Conservation (phyloP, 2,113 vertebrate species). For the cat (Felis catus) region F.catus_Fca126_mat1.0 CM031423.1:90271001-90271500, state of each 20-base stretch:
- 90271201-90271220: background rate
- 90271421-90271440: too few species aligned
- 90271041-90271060: too few species aligned
- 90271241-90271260: background rate
- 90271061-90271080: too few species aligned
- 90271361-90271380: too few species aligned
- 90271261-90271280: background rate
- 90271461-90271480: background rate
- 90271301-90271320: rapidly evolving
- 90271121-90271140: background rate
- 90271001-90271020: too few species aligned
- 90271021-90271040: too few species aligned
- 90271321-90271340: background rate
- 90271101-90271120: background rate
- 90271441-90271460: background rate
- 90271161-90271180: background rate
- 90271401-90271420: too few species aligned
- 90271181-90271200: background rate
- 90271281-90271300: background rate
- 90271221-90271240: background rate
- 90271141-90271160: background rate
- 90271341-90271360: rapidly evolving
- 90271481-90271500: rapidly evolving
- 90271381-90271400: background rate
- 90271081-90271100: background rate